Conservation (phyloP, 2,113 vertebrate genomes). For the Ceratotherium simum region DNA sequence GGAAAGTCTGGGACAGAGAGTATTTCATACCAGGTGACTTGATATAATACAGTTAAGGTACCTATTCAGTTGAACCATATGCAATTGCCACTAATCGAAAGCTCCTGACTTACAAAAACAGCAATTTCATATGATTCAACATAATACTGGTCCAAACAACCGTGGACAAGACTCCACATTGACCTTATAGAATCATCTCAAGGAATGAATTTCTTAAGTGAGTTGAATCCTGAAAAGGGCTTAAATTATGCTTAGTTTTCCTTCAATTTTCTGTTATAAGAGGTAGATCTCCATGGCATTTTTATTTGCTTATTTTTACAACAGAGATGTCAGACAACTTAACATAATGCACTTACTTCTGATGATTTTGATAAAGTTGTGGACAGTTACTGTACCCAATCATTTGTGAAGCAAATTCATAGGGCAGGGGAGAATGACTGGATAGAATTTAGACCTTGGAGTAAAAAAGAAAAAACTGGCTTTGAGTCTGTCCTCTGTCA, state of each 20-base stretch:
- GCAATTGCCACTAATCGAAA: neutral
- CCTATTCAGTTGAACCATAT: neutral
- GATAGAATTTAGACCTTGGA: neutral
- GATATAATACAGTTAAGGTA: neutral
- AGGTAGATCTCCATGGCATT: neutral
- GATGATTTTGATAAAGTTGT: neutral
- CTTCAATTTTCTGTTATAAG: neutral
- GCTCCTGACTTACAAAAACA: neutral
- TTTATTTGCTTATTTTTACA: slow-evolving; percentile 41
- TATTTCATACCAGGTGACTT: neutral
- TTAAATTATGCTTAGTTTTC: neutral
- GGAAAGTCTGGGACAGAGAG: neutral
- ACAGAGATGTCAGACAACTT: neutral
- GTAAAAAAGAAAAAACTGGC: neutral
- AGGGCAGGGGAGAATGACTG: neutral
- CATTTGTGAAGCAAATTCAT: slow-evolving; percentile 20
- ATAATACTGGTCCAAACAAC: neutral
- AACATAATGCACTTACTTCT: neutral
- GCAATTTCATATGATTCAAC: neutral
- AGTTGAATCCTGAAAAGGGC: neutral
- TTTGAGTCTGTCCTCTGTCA: neutral
- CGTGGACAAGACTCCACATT: neutral
- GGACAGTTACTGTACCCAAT: neutral
- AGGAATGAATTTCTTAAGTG: neutral
- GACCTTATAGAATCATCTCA: neutral